These are phyloP conservation scores for Heliconius erato DNA, from an alignment of 2,888 invertebrate genomes.

Conservation along the genomic window DNA sequence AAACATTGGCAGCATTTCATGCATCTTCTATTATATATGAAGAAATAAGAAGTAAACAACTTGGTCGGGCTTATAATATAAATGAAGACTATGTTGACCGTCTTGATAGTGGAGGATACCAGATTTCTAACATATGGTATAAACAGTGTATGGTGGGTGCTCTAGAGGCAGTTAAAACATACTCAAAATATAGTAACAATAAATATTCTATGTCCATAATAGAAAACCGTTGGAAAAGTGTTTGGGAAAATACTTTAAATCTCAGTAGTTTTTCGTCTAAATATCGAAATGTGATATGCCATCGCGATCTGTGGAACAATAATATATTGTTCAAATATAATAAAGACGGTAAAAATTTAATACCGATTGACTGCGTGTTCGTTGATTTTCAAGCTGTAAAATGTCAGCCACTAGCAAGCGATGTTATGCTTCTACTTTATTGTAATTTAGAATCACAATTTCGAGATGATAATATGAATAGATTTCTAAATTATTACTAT, in stretches of 20 bases:
- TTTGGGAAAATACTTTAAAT: slow-evolving; percentile 68
- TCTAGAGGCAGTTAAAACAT: slow-evolving; percentile 67
- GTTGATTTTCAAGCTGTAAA: slow-evolving; percentile 90
- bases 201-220: slow-evolving; percentile 58
- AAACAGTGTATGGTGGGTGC: slow-evolving; percentile 72
- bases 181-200: slow-evolving; percentile 67
- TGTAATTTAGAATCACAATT: slow-evolving; percentile 81
- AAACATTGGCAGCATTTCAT: slow-evolving; percentile 81
- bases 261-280: slow-evolving; percentile 65
- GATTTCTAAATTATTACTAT: slow-evolving; percentile 86
- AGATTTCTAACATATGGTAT: slow-evolving; percentile 67
- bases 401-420: slow-evolving; percentile 88
- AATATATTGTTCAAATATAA: slow-evolving; percentile 86
- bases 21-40: slow-evolving; percentile 84
- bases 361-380: slow-evolving; percentile 86
- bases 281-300: slow-evolving; percentile 84
- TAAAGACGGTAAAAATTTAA: slow-evolving; percentile 56
- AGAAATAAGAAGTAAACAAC: slow-evolving; percentile 69
- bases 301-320: slow-evolving; percentile 88
- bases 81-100: slow-evolving; percentile 65
- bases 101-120: slow-evolving; percentile 67
- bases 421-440: slow-evolving; percentile 85
- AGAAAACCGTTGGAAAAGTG: slow-evolving; percentile 64
- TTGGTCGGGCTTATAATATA: slow-evolving; percentile 61
- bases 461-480: slow-evolving; percentile 78